phyloP scores from a whole-genome alignment of 2,888 invertebrate genomes.

The Drosophila borborema region DNA sequence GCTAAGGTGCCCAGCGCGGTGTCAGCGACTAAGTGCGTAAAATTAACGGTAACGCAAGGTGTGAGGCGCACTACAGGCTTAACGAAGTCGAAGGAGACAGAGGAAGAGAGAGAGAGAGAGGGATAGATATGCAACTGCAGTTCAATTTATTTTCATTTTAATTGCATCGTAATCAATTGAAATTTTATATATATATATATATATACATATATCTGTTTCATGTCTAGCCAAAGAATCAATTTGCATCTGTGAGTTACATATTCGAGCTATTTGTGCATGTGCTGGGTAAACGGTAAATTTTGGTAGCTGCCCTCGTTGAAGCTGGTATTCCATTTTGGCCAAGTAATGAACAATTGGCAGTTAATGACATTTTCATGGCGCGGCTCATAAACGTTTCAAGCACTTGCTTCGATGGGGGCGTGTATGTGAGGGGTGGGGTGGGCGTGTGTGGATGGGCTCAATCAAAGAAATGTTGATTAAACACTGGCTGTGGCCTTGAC shows the following conservation, averaged over 20 bases:
- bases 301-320: not conserved
- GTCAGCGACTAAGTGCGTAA: constrained; percentile 47
- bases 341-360: not conserved
- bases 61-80: constrained; percentile 5
- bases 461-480: constrained; percentile 6
- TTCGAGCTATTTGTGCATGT: not conserved
- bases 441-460: too few relatives aligned
- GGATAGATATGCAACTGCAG: not conserved
- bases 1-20: constrained; percentile 26
- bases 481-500: not conserved
- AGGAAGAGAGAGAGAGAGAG: not conserved
- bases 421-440: rapidly evolving
- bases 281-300: not conserved
- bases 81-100: not conserved
- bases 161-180: too few relatives aligned
- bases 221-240: too few relatives aligned
- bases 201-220: too few relatives aligned
- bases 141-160: too few relatives aligned
- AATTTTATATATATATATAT: too few relatives aligned
- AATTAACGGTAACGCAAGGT: constrained; percentile 43
- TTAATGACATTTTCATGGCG: constrained; percentile 1
- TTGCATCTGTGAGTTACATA: not conserved
- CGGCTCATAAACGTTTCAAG: not conserved
- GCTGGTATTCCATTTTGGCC: too few relatives aligned
- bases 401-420: too few relatives aligned